Evolutionary conservation across 1,140 invertebrate species (phyloP), one percentile per base, ranked within the genome.

Genomic region (Teleogryllus occipitalis): DNA sequence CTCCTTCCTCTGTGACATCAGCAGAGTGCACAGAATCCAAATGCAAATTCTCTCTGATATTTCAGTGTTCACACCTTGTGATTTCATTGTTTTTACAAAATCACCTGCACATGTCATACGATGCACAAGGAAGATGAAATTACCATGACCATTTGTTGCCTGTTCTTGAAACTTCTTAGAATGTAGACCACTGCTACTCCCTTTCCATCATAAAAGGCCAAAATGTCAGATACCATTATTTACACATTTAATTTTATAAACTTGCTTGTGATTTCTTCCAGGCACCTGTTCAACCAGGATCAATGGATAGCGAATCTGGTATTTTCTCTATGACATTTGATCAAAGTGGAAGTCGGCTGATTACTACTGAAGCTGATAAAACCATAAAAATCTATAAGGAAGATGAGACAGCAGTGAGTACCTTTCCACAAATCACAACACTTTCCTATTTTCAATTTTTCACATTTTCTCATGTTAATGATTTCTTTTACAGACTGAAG

Each of bases 371-470:
- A 87, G 97, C 98, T 8, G 98, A 99, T 86, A 99, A 99, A 89
- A 99, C 97, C 0, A 97, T 99, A 81, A 99, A 99, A 91, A 94
- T 99, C 81, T 99, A 99, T 87, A 98, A 96, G 86, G 97, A 99
- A 88, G 98, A 99, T 88, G 96, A 98, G 46, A 91, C 92, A 77
- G 98, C 98, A 15, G 92, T 93, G 87, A 88, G 88, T 88, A 54
- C 21, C 14, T 8, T 49, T 48, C 4, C 49, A 21, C 18, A 48
- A 79, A 72, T 72, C n/a, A n/a, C 12, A 75, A 75, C n/a, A 75
- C 8, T 18, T 0, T 4, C 7, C 7, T 0, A n/a, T 18, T n/a
- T 21, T 75, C n/a, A 75, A 22, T 75, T 18, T 75, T 75, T 18
- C 21, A 18, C 27, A 75, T 5, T 75, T 22, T 15, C 2, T 75